Evolutionary conservation across 2,113 vertebrate genomes (phyloP), one percentile per base, ranked within the genome.

Genomic region (Catagonus wagneri): DNA sequence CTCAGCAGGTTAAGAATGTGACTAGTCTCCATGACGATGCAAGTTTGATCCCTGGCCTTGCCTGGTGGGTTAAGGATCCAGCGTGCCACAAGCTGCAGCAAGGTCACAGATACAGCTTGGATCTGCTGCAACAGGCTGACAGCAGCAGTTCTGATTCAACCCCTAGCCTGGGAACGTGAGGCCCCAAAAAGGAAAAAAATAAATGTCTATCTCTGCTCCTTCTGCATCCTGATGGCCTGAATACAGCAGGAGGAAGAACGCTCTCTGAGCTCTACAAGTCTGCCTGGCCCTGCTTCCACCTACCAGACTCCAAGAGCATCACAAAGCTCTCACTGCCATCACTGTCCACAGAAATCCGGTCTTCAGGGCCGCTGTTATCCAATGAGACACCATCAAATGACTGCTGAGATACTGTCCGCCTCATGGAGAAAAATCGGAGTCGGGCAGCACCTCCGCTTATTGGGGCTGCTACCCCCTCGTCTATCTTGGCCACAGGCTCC

Each of bases 251-350:
- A 85, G 22, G 58, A 52, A 84, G 20, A 36, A 61, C 8, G 1
- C 44, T 58, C 60, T n/a, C 29, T 23, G 6, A 22, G 71, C 15
- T 68, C 25, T 25, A 29, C 23, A 75, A 4, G 32, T n/a, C 3
- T 17, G 14, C 22, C 68, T 19, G 39, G 50, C 50, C 83, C 66
- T 54, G 27, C 19, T 89, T 79, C 78, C 56, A 94, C 97, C 94
- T 98, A 99, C 99, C 99, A 69, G 99, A 98, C 95, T 99, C 99
- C 86, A 99, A 97, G 76, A 99, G 98, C 97, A 99, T 98, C 93
- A 99, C 98, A 17, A 99, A 99, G 97, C 98, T 98, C 0, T 99
- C 99, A 0, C 99, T 99, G 98, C 98, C 97, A 65, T 99, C 99
- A 2, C 99, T 99, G 97, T 99, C 99, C 95, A 99, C 95, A 0